phyloP scores from a whole-genome alignment of 2,113 vertebrate genomes.

The Oophaga pumilio region DNA sequence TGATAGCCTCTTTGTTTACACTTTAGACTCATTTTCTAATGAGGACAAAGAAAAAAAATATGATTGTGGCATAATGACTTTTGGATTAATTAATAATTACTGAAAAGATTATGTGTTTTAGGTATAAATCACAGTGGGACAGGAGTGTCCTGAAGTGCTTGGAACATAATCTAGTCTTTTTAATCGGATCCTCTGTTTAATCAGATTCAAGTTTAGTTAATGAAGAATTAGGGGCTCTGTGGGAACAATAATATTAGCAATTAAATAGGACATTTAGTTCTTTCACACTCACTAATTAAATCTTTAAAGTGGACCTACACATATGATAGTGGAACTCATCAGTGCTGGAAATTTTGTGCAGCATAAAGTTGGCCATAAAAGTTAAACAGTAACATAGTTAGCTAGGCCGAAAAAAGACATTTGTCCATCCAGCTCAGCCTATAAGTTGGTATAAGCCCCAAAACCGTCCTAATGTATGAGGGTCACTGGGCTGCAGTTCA shows the following conservation, averaged over 20 bases:
- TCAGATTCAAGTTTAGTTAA: conserved; percentile 31
- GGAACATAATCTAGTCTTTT: conserved; percentile 23
- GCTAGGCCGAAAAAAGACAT: too few relatives aligned
- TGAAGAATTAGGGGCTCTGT: conserved; percentile 29
- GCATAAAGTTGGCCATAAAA: too few relatives aligned
- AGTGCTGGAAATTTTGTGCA: too few relatives aligned
- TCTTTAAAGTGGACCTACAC: neutral
- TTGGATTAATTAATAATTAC: conserved; percentile 37
- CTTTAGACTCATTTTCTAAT: neutral
- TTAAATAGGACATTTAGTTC: conserved; percentile 1
- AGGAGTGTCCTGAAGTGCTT: neutral
- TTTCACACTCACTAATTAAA: neutral
- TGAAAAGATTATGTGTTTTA: conserved; percentile 19
- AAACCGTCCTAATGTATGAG: too few relatives aligned
- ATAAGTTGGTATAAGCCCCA: too few relatives aligned
- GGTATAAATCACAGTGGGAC: conserved; percentile 33
- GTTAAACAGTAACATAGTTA: too few relatives aligned
- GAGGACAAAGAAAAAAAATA: neutral
- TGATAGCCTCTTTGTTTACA: neutral
- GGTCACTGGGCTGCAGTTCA: too few relatives aligned
- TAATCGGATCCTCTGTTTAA: conserved; percentile 43
- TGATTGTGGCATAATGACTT: conserved; percentile 6
- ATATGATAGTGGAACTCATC: neutral
- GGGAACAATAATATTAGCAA: conserved; percentile 25
- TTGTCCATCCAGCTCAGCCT: too few relatives aligned